Percentiles rank a stretch among this genome's conserved stretches.
Evolutionary conservation across 2,113 vertebrate species (phyloP).

Genomic region (Narcine bancroftii): DNA sequence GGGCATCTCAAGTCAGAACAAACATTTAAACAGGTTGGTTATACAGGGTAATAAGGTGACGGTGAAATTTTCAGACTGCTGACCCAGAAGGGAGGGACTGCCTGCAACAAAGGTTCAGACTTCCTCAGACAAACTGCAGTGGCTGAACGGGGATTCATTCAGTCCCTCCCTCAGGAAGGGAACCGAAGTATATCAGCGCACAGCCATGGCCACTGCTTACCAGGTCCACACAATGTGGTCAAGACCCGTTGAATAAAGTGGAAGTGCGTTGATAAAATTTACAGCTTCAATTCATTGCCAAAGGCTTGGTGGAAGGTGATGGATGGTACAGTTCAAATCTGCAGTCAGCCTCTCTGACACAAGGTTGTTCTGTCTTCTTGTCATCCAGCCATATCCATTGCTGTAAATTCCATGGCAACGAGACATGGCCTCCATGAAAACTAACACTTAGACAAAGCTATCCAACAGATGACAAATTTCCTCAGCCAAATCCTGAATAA

Average conservation of each 20-base stretch:
- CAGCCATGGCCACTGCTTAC: not conserved
- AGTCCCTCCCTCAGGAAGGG: no score
- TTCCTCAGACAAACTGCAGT: not conserved
- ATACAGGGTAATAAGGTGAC: not conserved
- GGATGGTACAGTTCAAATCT: not conserved
- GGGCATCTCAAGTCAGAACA: not conserved
- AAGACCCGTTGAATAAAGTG: not conserved
- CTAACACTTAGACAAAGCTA: not conserved
- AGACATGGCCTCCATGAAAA: not conserved
- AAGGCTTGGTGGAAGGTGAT: not conserved
- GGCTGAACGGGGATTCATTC: no score
- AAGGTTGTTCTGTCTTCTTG: not conserved
- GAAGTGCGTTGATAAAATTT: not conserved
- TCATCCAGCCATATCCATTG: not conserved
- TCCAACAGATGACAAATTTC: conserved; percentile 13
- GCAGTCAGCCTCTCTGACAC: not conserved
- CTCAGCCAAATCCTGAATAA: not conserved
- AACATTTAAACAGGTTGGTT: not conserved
- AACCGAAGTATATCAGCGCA: not conserved
- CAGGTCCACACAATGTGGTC: not conserved
- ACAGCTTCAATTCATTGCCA: not conserved
- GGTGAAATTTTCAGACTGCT: not conserved
- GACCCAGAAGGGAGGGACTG: not conserved
- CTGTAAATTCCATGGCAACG: not conserved
- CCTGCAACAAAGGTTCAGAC: not conserved